phyloP scores from a whole-genome alignment of 2,113 vertebrate species.

The Pelmatolapia mariae region DNA sequence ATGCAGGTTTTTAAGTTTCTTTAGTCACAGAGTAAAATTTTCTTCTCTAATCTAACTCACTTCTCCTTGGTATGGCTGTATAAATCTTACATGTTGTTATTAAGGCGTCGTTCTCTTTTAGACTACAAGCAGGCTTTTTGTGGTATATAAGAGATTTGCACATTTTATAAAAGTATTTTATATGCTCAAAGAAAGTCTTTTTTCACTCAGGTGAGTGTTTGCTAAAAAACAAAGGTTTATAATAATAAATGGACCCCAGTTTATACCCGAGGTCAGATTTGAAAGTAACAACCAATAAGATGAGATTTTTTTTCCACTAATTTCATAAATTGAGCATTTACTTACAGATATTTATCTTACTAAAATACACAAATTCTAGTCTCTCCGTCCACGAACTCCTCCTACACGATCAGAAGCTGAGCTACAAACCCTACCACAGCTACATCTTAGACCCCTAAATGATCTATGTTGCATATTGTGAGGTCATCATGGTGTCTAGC shows the following conservation, averaged over 20 bases:
- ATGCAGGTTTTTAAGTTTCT: background rate
- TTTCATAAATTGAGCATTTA: background rate
- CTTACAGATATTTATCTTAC: background rate
- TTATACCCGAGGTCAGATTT: background rate
- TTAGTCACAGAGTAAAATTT: background rate
- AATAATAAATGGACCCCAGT: background rate
- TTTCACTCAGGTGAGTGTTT: background rate
- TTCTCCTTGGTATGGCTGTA: background rate
- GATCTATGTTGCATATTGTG: background rate
- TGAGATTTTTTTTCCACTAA: background rate
- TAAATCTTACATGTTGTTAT: background rate
- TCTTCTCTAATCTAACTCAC: background rate
- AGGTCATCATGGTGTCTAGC: background rate
- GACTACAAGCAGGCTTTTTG: background rate
- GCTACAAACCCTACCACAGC: background rate
- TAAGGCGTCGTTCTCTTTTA: background rate
- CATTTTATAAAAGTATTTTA: background rate
- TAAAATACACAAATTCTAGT: background rate
- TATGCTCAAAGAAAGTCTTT: background rate
- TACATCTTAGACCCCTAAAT: background rate
- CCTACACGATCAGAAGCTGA: background rate
- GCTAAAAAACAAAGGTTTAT: background rate
- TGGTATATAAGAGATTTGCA: background rate
- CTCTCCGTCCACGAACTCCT: background rate
- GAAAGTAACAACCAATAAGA: background rate